Base-by-base conservation (phyloP, 2,888 invertebrate species). In the Odontocerum albicorne region DNA sequence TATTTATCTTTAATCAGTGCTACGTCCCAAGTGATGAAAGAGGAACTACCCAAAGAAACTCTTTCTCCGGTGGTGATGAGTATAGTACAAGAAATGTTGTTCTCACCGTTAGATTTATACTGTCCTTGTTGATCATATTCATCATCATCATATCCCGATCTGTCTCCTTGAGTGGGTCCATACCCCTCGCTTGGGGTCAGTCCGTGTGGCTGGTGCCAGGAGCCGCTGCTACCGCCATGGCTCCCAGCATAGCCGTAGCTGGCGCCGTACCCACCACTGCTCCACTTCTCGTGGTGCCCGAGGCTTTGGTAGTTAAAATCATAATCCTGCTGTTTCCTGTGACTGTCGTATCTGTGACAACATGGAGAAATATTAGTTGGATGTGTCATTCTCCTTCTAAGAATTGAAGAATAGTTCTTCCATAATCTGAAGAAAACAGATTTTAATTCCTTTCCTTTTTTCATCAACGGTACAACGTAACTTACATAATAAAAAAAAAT, bases 301-400 rank as follows among this genome's bases (percentile, higher is more conserved):
- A 73, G 61, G 20, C 73, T 70, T 38, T 69, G 71, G 62, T 74
- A 74, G 55, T 74, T 74, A 53, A 74, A 74, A 31, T 67, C 66
- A 1, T 58, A 20, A 19, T 50, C 53, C 4, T n/a, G 21, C 1
- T 54, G 49, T n/a, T 46, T 55, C 21, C 51, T 36, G 4, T 56
- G 35, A 27, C 51, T 53, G 12, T 56, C 50, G 1, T 32, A 44
- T 3, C 32, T 12, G 17, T 16, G 31, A 15, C n/a, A n/a, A n/a
- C n/a, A n/a, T n/a, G n/a, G n/a, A n/a, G n/a, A n/a, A n/a, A n/a
- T n/a, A n/a, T n/a, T n/a, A n/a, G n/a, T n/a, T n/a, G n/a, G n/a
- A n/a, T n/a, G n/a, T n/a, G n/a, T n/a, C n/a, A n/a, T n/a, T n/a
- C n/a, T n/a, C n/a, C n/a, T n/a, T n/a, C n/a, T n/a, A n/a, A n/a